Conservation (phyloP, 2,888 invertebrate species). For the Meghimatium bilineatum region DNA sequence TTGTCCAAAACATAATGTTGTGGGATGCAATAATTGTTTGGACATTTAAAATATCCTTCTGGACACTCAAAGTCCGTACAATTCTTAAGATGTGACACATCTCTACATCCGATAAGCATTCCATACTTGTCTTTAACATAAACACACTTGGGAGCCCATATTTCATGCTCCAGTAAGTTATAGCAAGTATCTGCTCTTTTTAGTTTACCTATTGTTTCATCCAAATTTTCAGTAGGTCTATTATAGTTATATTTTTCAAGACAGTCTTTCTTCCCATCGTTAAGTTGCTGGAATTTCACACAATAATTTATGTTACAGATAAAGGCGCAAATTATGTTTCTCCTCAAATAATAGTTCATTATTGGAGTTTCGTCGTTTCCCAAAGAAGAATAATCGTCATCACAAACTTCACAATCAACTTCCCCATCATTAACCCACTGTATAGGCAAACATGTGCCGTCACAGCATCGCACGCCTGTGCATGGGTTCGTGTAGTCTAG, state of each 20-base stretch:
- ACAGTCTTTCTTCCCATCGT: too few relatives aligned
- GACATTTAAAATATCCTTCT: conserved; percentile 28
- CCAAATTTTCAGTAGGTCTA: not conserved
- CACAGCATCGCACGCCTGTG: not conserved
- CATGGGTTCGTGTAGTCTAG: too few relatives aligned
- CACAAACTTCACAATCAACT: not conserved
- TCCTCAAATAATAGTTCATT: not conserved
- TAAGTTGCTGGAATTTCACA: not conserved
- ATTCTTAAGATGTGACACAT: conserved; percentile 22
- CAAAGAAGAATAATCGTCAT: not conserved
- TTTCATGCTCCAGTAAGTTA: not conserved
- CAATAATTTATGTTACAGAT: not conserved
- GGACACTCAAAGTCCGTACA: conserved; percentile 26
- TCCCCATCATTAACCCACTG: conserved; percentile 12
- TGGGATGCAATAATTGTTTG: conserved; percentile 15
- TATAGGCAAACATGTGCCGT: conserved; percentile 8
- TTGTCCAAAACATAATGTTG: conserved; percentile 8
- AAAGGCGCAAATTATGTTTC: not conserved
- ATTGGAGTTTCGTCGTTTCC: not conserved
- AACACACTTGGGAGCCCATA: conserved; percentile 27
- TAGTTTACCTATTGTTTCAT: conserved; percentile 16
- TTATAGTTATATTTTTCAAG: too few relatives aligned
- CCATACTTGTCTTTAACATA: conserved; percentile 14
- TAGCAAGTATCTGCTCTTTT: not conserved
- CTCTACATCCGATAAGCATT: not conserved